Evolutionary conservation across 2,797 vertebrate genomes (phyloP).

Genomic region (Australoheros facetus): DNA sequence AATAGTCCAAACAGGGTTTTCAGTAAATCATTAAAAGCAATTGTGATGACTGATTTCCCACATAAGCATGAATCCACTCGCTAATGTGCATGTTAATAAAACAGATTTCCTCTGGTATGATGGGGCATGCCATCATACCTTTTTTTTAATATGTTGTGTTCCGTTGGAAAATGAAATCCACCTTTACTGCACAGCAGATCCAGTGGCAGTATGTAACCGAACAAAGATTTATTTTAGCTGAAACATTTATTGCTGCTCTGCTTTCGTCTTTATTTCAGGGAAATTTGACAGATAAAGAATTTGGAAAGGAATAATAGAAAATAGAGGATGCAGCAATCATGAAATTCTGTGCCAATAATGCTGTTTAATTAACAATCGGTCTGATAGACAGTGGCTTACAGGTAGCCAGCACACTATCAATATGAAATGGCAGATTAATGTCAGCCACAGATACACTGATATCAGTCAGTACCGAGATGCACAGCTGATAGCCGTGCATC

Average conservation of each 20-base stretch:
- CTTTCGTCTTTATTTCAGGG: not conserved
- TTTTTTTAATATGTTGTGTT: slow-evolving; percentile 1
- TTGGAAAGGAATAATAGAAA: not conserved
- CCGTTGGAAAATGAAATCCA: not conserved
- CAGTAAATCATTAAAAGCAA: not conserved
- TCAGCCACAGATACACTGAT: not conserved
- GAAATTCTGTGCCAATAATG: not conserved
- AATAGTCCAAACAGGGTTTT: not conserved
- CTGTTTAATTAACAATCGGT: not conserved
- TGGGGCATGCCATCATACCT: slow-evolving; percentile 26
- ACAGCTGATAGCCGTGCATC: no score
- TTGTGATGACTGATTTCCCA: not conserved
- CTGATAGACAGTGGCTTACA: not conserved
- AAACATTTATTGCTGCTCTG: not conserved
- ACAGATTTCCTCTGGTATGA: not conserved
- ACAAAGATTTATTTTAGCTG: not conserved
- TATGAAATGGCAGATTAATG: not conserved
- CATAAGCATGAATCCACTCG: not conserved
- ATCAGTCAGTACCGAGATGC: not conserved
- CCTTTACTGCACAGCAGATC: not conserved
- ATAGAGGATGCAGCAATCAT: not conserved
- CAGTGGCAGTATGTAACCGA: not conserved
- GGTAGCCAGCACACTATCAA: not conserved
- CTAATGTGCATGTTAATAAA: slow-evolving; percentile 34
- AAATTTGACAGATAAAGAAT: not conserved